Percentiles rank a stretch among this genome's conserved stretches.
Evolutionary conservation across 1,140 invertebrate species (phyloP).

Genomic region (Palaemon carinicauda): DNA sequence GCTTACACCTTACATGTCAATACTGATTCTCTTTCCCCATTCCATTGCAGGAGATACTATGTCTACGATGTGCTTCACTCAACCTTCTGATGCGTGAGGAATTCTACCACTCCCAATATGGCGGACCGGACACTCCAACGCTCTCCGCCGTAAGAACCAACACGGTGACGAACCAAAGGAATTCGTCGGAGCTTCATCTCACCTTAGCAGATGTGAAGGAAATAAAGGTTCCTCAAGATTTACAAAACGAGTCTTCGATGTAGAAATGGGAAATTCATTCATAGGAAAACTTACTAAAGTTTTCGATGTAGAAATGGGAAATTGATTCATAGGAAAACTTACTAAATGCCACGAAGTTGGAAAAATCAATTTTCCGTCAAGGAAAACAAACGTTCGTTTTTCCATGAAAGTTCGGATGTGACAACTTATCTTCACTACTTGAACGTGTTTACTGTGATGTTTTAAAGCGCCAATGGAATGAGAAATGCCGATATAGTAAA

Average conservation of each 20-base stretch:
- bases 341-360: too few relatives aligned
- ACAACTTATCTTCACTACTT: too few relatives aligned
- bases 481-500: too few relatives aligned
- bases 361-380: too few relatives aligned
- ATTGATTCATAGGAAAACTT: too few relatives aligned
- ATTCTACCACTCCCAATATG: slow-evolving; percentile 89
- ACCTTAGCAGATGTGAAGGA: slow-evolving; percentile 12
- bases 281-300: too few relatives aligned
- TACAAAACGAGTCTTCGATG: not conserved
- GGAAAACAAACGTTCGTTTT: too few relatives aligned
- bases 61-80: slow-evolving; percentile 80
- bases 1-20: not conserved
- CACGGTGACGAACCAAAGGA: slow-evolving; percentile 16
- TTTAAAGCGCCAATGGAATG: too few relatives aligned
- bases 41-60: slow-evolving; percentile 53
- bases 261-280: too few relatives aligned
- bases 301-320: too few relatives aligned
- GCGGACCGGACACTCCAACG: slow-evolving; percentile 65
- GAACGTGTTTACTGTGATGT: too few relatives aligned
- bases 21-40: not conserved
- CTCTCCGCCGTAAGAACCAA: slow-evolving; percentile 47
- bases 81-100: slow-evolving; percentile 92
- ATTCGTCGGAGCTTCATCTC: slow-evolving; percentile 42
- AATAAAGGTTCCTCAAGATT: slow-evolving; percentile 6
- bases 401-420: too few relatives aligned